Percentiles rank a stretch among this genome's conserved stretches.
Conservation (phyloP, 2,113 vertebrate species). For the Scomber japonicus region DNA sequence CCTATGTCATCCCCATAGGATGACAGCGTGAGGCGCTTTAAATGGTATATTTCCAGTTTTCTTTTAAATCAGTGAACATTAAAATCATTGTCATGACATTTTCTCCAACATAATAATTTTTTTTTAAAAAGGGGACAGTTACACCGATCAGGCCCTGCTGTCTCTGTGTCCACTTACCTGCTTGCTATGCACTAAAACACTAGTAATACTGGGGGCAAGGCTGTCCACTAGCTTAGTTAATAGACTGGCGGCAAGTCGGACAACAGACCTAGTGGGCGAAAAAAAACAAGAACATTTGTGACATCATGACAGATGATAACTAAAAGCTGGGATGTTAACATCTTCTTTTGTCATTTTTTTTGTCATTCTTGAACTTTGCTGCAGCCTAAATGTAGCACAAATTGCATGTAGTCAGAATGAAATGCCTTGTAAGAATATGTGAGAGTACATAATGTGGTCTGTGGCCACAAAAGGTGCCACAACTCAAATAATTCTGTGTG, state of each 20-base stretch:
- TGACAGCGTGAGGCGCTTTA: slow-evolving; percentile 64
- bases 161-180: slow-evolving; percentile 92
- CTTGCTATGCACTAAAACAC: slow-evolving; percentile 99
- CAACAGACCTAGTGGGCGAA: slow-evolving; percentile 95
- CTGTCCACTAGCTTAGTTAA: slow-evolving; percentile 99
- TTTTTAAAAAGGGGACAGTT: slow-evolving; percentile 15
- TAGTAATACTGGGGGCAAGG: slow-evolving; percentile 99
- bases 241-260: slow-evolving; percentile 96
- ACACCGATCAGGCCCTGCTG: slow-evolving; percentile 18
- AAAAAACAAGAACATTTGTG: slow-evolving; percentile 88
- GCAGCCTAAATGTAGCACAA: not conserved
- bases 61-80: slow-evolving; percentile 82
- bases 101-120: not conserved
- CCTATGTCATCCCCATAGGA: slow-evolving; percentile 48
- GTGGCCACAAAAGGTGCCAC: too few species aligned
- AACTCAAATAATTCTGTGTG: too few species aligned
- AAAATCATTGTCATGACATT: slow-evolving; percentile 67
- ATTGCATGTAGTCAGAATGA: not conserved
- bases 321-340: slow-evolving; percentile 28
- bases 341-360: not conserved
- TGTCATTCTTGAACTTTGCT: not conserved
- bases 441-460: too few species aligned
- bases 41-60: not conserved
- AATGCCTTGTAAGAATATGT: too few species aligned
- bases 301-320: slow-evolving; percentile 31